Evolutionary conservation across 2,888 invertebrate genomes (phyloP).

Genomic region (Caenorhabditis sinica): DNA sequence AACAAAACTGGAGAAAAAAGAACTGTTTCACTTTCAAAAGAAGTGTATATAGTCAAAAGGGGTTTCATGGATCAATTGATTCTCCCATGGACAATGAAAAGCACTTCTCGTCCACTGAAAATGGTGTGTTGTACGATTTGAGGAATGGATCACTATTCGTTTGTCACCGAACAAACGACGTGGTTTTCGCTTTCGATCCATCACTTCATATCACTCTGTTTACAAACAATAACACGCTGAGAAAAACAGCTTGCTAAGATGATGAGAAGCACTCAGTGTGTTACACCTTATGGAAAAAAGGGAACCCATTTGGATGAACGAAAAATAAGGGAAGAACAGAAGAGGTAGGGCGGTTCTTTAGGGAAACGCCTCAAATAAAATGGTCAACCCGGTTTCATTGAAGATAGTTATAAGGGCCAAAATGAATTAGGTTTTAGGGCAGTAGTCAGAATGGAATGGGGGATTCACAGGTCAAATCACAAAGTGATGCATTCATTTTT

Average conservation of each 20-base stretch:
- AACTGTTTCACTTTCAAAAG: constrained; percentile 52
- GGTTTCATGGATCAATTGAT: constrained; percentile 50
- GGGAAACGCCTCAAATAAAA: constrained; percentile 43
- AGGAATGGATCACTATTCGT: constrained; percentile 20
- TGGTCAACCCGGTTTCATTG: constrained; percentile 34
- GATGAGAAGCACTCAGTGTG: constrained; percentile 25
- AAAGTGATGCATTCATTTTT: too few species aligned
- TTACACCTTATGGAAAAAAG: constrained; percentile 35
- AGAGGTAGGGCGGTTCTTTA: not conserved
- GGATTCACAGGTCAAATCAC: too few species aligned
- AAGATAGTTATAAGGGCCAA: not conserved
- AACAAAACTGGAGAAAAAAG: constrained; percentile 10
- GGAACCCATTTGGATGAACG: constrained; percentile 36
- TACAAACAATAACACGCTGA: constrained; percentile 50
- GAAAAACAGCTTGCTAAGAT: constrained; percentile 4
- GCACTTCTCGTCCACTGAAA: constrained; percentile 18
- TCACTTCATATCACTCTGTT: constrained; percentile 39
- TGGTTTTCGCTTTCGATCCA: not conserved
- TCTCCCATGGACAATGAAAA: constrained; percentile 13
- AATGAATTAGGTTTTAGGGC: not conserved
- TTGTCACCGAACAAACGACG: constrained; percentile 16
- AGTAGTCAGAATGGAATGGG: not conserved
- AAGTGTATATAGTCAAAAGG: constrained; percentile 18
- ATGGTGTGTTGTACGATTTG: constrained; percentile 28
- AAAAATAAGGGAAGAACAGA: constrained; percentile 7